phyloP scores from a whole-genome alignment of 1,140 invertebrate genomes.

The Aphidius gifuensis region DNA sequence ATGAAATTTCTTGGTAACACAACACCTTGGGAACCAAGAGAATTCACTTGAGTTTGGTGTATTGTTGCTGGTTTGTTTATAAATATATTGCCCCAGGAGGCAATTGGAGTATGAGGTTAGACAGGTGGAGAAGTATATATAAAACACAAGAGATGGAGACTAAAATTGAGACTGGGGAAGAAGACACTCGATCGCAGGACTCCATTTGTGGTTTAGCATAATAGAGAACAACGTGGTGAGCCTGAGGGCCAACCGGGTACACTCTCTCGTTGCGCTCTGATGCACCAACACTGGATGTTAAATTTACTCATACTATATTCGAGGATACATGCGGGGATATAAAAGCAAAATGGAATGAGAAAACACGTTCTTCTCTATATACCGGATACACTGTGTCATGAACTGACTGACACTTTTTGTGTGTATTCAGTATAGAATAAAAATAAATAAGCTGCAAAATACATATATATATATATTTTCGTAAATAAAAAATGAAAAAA shows the following conservation, averaged over 20 bases:
- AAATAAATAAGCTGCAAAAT: slow-evolving; percentile 36
- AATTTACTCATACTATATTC: too few species aligned
- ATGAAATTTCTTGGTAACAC: slow-evolving; percentile 53
- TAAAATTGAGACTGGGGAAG: slow-evolving; percentile 39
- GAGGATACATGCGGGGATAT: too few species aligned
- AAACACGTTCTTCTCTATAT: slow-evolving; percentile 12
- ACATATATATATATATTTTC: too few species aligned
- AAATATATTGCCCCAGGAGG: background rate
- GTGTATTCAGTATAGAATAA: slow-evolving; percentile 22
- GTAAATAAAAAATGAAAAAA: too few species aligned
- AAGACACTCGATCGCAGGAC: slow-evolving; percentile 56
- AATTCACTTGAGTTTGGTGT: background rate
- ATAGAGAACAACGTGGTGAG: slow-evolving; percentile 45
- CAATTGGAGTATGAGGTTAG: slow-evolving; percentile 20
- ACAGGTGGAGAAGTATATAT: slow-evolving; percentile 2
- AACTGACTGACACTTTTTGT: slow-evolving; percentile 19
- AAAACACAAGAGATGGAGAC: background rate
- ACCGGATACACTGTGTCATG: slow-evolving; percentile 18
- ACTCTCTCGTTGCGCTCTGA: background rate
- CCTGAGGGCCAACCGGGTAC: slow-evolving; percentile 33
- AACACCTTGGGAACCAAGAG: slow-evolving; percentile 48
- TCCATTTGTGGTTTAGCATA: slow-evolving; percentile 58
- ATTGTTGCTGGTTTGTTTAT: background rate
- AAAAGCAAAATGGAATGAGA: too few species aligned
- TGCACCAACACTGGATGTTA: background rate